Evolutionary conservation across 2,797 vertebrate genomes (phyloP).

Genomic region (Spinibarbus caldwelli): DNA sequence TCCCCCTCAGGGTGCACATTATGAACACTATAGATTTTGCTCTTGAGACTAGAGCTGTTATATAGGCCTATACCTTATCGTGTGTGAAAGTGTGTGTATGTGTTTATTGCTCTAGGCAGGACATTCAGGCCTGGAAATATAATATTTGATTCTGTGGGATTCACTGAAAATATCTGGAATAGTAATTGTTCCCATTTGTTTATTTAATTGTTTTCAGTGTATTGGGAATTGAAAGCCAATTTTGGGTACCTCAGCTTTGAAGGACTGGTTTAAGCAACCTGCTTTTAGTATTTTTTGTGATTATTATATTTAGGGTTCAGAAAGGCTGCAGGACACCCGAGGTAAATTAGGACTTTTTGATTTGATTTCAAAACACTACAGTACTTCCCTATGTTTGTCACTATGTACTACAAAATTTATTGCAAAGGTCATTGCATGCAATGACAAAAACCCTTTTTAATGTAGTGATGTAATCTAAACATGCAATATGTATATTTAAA

Average conservation of each 20-base stretch:
- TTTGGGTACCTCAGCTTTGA: not conserved
- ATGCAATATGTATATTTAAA: not conserved
- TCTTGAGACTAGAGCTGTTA: not conserved
- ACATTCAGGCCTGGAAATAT: not conserved
- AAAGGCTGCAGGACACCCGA: not conserved
- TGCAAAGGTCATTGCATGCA: not conserved
- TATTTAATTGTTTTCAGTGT: not conserved
- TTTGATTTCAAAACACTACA: not conserved
- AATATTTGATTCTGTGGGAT: not conserved
- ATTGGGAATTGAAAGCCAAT: not conserved
- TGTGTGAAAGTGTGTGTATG: not conserved
- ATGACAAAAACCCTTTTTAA: not conserved
- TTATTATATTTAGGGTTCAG: not conserved
- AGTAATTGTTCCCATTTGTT: not conserved
- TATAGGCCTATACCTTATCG: not conserved
- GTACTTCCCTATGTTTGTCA: not conserved
- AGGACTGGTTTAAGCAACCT: not conserved
- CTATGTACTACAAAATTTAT: not conserved
- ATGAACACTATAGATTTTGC: not conserved
- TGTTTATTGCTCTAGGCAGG: not conserved
- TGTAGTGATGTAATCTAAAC: not conserved
- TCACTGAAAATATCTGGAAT: not conserved
- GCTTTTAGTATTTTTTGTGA: not conserved
- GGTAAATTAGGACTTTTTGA: not conserved
- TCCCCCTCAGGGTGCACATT: not conserved